phyloP scores from a whole-genome alignment of 2,113 vertebrate genomes.

The Megaleporinus macrocephalus region DNA sequence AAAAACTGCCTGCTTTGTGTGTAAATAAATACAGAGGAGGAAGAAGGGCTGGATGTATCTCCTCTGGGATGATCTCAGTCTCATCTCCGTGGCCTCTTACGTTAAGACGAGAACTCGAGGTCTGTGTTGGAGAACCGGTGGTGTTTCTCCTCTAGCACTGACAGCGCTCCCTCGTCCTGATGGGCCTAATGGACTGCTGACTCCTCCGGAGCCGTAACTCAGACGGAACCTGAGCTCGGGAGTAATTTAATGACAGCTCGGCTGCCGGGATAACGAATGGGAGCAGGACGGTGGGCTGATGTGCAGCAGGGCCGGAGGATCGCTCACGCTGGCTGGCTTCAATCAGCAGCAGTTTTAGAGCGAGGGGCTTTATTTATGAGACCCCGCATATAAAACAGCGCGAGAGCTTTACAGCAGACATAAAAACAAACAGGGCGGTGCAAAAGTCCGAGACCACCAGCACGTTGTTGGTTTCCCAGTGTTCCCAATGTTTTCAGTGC shows the following conservation, averaged over 20 bases:
- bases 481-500: too few relatives aligned
- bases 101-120: not conserved
- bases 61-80: not conserved
- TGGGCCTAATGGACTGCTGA: conserved; percentile 37
- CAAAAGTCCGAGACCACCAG: too few relatives aligned
- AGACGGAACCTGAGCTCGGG: conserved; percentile 16
- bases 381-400: too few relatives aligned
- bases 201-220: conserved; percentile 20
- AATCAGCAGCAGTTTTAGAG: not conserved
- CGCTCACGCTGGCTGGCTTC: not conserved
- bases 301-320: not conserved
- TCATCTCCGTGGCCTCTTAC: not conserved
- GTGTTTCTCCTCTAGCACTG: not conserved
- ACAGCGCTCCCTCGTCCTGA: not conserved
- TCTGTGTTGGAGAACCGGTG: not conserved
- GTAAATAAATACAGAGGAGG: too few relatives aligned
- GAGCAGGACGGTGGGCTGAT: conserved; percentile 24
- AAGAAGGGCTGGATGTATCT: too few relatives aligned
- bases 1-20: too few relatives aligned
- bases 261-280: conserved; percentile 43
- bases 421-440: too few relatives aligned
- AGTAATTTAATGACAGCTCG: conserved; percentile 34
- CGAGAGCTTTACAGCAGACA: too few relatives aligned
- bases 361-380: not conserved
- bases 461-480: too few relatives aligned